Evolutionary conservation across 1,140 invertebrate species (phyloP), one percentile per base, ranked within the genome.

Genomic region (Papilio helenus): DNA sequence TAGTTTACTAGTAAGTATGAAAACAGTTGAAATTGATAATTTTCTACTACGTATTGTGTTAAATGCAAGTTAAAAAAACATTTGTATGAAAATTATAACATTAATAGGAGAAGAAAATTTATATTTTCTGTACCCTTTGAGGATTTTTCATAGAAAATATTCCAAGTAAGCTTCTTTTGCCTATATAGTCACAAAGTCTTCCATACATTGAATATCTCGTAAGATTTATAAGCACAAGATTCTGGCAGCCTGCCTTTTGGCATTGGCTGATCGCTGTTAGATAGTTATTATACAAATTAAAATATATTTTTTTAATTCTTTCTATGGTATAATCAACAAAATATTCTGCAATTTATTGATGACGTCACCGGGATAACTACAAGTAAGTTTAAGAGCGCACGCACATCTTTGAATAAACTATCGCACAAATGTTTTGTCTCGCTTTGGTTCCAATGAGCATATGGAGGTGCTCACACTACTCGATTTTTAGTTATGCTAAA

Each of bases 211-310:
- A 84, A 83, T 87, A 86, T 85, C 87, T 84, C 82, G 83, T 83
- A 86, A 90, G 92, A 93, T 93, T 93, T 93, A 93, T 90, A 86
- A 87, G 87, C 90, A 90, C 89, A 90, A 90, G 82, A 84, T 88
- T 80, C 90, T 93, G 92, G 92, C 92, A 93, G 88, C 84, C 88
- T 92, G 92, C 92, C 91, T 87, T 87, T 85, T 92, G 89, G 91
- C 91, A 92, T 82, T 78, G 81, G 82, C 8, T 58, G 73, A 51
- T 76, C 23, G n/a, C 26, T 76, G 49, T 42, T 46, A 44, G 39
- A 73, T 73, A 20, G 8, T 20, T 42, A 39, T 34, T 44, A 34
- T n/a, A 44, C 2, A 73, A 44, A 73, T 73, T 73, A 7, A 44
- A 73, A 73, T 73, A 14, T 44, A 3, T 72, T 9, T 42, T 39